Evolutionary conservation across 2,113 vertebrate species (phyloP).

Genomic region (Aplodontia rufa): DNA sequence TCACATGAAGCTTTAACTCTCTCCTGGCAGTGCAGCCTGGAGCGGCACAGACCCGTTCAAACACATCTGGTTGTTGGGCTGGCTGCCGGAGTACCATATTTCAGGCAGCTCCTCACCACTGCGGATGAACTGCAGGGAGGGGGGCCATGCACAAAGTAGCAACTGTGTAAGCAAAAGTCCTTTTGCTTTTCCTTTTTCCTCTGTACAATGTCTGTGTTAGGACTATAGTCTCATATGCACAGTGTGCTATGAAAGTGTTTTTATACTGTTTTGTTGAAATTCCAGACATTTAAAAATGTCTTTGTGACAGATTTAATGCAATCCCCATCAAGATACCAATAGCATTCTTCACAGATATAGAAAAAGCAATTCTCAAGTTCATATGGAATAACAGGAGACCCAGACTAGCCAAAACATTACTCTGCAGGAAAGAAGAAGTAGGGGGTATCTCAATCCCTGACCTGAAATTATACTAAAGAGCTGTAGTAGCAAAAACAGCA

Average conservation of each 20-base stretch:
- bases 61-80: neutral
- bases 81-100: neutral
- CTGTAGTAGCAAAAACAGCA: no score
- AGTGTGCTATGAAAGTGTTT: neutral
- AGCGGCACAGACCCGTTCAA: neutral
- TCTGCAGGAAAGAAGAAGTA: no score
- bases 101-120: neutral
- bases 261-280: slow-evolving; percentile 28
- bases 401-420: no score
- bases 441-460: no score
- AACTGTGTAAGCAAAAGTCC: neutral
- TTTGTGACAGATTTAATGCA: no score
- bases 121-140: neutral
- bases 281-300: neutral
- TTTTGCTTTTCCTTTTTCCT: neutral
- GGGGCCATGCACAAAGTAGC: neutral
- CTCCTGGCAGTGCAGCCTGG: neutral
- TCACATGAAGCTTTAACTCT: neutral
- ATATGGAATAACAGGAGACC: no score
- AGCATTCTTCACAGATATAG: no score
- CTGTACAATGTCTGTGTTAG: neutral
- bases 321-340: no score
- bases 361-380: no score
- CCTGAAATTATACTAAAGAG: no score
- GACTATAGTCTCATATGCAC: neutral